A percentile compares a stretch with the other conserved stretches of the same genome.
phyloP scores from a whole-genome alignment of 1,140 invertebrate species.

The Drosophila lacertosa region DNA sequence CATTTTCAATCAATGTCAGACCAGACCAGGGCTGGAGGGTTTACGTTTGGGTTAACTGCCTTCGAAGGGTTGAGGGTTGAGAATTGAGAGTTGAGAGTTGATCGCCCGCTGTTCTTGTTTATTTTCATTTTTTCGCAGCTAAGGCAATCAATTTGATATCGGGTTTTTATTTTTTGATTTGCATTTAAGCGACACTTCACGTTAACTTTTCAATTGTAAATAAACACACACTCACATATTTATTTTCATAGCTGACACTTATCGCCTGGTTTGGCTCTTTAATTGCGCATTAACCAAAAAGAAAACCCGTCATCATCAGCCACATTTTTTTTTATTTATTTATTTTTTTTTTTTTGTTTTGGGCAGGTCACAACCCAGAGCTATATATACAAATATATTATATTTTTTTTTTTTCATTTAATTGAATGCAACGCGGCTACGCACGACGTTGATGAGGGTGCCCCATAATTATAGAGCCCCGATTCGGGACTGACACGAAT shows the following conservation, averaged over 20 bases:
- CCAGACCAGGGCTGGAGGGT: too few species aligned
- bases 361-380: constrained; percentile 31
- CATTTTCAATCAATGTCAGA: constrained; percentile 81
- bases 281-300: constrained; percentile 55
- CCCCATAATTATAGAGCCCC: constrained; percentile 57
- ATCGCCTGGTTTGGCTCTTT: constrained; percentile 54
- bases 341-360: too few species aligned
- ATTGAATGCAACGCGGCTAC: constrained; percentile 51
- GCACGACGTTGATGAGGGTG: constrained; percentile 66
- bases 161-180: constrained; percentile 82
- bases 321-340: too few species aligned
- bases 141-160: constrained; percentile 72
- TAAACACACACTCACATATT: constrained; percentile 46
- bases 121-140: constrained; percentile 71
- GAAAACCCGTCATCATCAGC: too few species aligned
- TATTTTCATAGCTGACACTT: constrained; percentile 48
- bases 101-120: constrained; percentile 70
- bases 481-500: constrained; percentile 23
- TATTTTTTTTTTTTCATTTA: too few species aligned
- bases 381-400: constrained; percentile 39
- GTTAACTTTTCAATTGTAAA: constrained; percentile 58
- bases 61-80: constrained; percentile 30
- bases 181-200: constrained; percentile 80
- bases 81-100: constrained; percentile 9
- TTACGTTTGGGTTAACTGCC: not conserved